A percentile compares a stretch with the other conserved stretches of the same genome.
phyloP scores from a whole-genome alignment of 2,888 invertebrate genomes.

The Neoitamus cyanurus region DNA sequence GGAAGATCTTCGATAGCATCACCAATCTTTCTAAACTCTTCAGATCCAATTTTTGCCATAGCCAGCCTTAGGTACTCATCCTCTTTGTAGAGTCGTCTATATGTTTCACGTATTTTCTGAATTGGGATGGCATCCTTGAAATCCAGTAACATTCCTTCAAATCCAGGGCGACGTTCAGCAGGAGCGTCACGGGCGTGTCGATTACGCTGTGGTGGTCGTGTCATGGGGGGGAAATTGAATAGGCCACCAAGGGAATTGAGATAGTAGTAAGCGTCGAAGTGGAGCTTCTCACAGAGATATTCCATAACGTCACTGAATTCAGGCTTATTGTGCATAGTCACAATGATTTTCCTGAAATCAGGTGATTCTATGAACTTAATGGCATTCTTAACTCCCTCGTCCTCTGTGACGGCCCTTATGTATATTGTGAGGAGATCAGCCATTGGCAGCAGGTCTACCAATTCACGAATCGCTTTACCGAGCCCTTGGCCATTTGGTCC shows the following conservation, averaged over 20 bases:
- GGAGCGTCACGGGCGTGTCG: neutral
- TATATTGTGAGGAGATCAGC: constrained; percentile 39
- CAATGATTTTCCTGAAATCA: constrained; percentile 46
- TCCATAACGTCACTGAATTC: constrained; percentile 49
- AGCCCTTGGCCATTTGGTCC: constrained; percentile 45
- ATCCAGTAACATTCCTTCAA: constrained; percentile 49
- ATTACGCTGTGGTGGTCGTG: constrained; percentile 40
- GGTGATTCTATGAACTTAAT: constrained; percentile 39
- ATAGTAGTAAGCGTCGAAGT: constrained; percentile 51
- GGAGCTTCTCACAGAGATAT: constrained; percentile 49
- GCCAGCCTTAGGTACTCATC: constrained; percentile 49
- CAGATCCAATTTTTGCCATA: constrained; percentile 48
- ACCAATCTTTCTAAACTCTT: constrained; percentile 50
- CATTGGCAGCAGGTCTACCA: constrained; percentile 48
- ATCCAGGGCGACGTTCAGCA: neutral
- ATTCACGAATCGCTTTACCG: constrained; percentile 44
- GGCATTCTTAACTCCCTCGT: constrained; percentile 44
- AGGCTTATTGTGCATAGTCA: constrained; percentile 47
- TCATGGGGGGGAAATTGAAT: constrained; percentile 47
- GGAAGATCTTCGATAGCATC: constrained; percentile 50
- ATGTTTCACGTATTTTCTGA: constrained; percentile 32
- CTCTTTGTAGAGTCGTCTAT: constrained; percentile 32
- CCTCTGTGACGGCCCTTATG: constrained; percentile 46
- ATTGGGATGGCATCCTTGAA: constrained; percentile 44
- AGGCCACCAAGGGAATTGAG: constrained; percentile 49